Base-by-base conservation (phyloP, 2,797 vertebrate genomes). In the Chaenodraco wilsoni region DNA sequence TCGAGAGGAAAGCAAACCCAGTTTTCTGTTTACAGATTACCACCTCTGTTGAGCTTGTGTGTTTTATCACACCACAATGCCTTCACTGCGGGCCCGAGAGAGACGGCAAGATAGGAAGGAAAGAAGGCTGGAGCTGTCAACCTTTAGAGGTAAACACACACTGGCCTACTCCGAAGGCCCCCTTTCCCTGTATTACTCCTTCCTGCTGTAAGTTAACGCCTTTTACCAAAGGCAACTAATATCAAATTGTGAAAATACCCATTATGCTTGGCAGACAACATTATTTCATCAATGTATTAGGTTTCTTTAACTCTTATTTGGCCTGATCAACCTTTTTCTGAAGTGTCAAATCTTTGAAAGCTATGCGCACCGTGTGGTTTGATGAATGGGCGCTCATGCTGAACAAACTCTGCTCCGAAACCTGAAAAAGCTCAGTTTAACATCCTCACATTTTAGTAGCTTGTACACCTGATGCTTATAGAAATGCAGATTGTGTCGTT, bases 11-110 rank as follows among this genome's bases (percentile, higher is more conserved):
- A 78, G 69, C 43, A 70, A 84, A 58, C 13, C 9, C 52, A 71
- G 31, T 59, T 74, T 79, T 65, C 17, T 62, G 57, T 87, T 83
- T 71, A 79, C 66, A 72, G 61, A 79, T 77, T 65, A 57, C 37
- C 64, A 81, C 66, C 59, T 61, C 46, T 63, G 62, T 41, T 65
- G 69, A 67, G 57, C 0, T 43, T 27, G 8, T 72, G 50, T 59
- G 52, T 56, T 87, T 81, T 71, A 73, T 74, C 67, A 65, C 71
- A 71, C n/a, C 8, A 62, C 56, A 72, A 65, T 48, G 59, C 19
- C 72, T 80, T 62, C 54, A 64, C 48, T 48, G 52, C 37, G 48
- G 45, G 49, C 70, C 61, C 65, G 50, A 74, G 57, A 23, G 44
- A 78, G 54, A 48, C 17, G 5, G 48, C 3, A 0, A 64, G 55